Evolutionary conservation across 2,797 vertebrate genomes (phyloP), one percentile per base, ranked within the genome.

Genomic region (Thalassophryne amazonica): DNA sequence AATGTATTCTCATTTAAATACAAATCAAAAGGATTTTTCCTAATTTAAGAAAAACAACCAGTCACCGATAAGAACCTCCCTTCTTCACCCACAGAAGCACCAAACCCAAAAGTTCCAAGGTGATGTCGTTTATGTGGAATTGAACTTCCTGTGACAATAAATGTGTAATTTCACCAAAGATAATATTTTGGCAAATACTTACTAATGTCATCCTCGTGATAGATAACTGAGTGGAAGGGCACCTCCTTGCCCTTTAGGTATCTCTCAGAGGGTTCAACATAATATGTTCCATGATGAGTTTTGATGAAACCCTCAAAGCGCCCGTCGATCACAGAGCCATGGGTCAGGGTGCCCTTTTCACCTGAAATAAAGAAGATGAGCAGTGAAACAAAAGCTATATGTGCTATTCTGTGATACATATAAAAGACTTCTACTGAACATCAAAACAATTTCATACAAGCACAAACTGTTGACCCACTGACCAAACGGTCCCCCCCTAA

Each of bases 131-230:
- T 17, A 22, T 4, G 6, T 24, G 3, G 3, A 28, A 6, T n/a
- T n/a, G n/a, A n/a, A n/a, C n/a, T n/a, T n/a, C n/a, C n/a, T n/a
- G n/a, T n/a, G n/a, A n/a, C n/a, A n/a, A n/a, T n/a, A n/a, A n/a
- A n/a, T n/a, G n/a, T n/a, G n/a, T n/a, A n/a, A n/a, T 50, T 17
- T 31, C 4, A 52, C 11, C 17, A 29, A 34, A 24, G 10, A 11
- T 43, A 16, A 23, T 23, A 5, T 27, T 49, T 27, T 4, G 18
- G 24, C 16, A 27, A 28, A 22, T 22, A 93, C 95, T 95, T 84
- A 99, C 97, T 69, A 38, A 99, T 93, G 82, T 99, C 95, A 66
- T 96, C 93, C 84, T 99, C 96, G 19, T 98, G 97, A 85, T 99
- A 99, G 75, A 99, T 99, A 84, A 99, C 89, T 2, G 97, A 99